phyloP scores from a whole-genome alignment of 1,140 invertebrate genomes.

The Dendroctonus valens region DNA sequence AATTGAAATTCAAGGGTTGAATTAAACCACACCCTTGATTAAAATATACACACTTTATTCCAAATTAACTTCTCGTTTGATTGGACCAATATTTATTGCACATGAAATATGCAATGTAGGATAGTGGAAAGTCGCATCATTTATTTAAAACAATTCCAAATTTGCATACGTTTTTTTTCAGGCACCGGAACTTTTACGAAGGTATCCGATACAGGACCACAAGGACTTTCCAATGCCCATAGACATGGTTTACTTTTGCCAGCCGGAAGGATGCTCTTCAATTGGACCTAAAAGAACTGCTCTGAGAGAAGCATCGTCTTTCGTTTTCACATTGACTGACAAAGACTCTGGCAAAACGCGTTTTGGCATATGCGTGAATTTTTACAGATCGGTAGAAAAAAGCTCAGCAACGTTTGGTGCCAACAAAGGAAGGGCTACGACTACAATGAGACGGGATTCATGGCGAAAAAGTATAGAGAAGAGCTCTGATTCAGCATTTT shows the following conservation, averaged over 20 bases:
- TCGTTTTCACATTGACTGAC: constrained; percentile 98
- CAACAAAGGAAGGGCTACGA: constrained; percentile 49
- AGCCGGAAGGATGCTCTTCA: constrained; percentile 96
- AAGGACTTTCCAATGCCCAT: constrained; percentile 94
- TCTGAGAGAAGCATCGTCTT: constrained; percentile 87
- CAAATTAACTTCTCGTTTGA: no score
- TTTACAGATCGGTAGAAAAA: constrained; percentile 87
- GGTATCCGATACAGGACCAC: constrained; percentile 97
- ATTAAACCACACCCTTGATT: no score
- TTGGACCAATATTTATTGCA: neutral
- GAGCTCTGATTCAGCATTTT: constrained; percentile 88
- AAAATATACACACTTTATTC: no score
- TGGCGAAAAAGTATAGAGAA: constrained; percentile 89
- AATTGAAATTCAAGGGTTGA: no score
- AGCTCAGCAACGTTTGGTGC: constrained; percentile 40
- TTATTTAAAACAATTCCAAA: no score
- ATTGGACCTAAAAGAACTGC: constrained; percentile 84
- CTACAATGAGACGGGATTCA: constrained; percentile 73
- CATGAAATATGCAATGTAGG: no score
- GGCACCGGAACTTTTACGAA: constrained; percentile 85
- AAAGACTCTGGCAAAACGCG: constrained; percentile 89
- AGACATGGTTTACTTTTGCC: constrained; percentile 99
- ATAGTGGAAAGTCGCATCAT: no score
- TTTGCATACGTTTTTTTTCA: constrained; percentile 47
- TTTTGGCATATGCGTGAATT: constrained; percentile 97